Percentiles rank a stretch among this genome's conserved stretches.
These are phyloP conservation scores for Archips xylosteana DNA, from an alignment of 2,888 invertebrate species.

Conservation along the genomic window DNA sequence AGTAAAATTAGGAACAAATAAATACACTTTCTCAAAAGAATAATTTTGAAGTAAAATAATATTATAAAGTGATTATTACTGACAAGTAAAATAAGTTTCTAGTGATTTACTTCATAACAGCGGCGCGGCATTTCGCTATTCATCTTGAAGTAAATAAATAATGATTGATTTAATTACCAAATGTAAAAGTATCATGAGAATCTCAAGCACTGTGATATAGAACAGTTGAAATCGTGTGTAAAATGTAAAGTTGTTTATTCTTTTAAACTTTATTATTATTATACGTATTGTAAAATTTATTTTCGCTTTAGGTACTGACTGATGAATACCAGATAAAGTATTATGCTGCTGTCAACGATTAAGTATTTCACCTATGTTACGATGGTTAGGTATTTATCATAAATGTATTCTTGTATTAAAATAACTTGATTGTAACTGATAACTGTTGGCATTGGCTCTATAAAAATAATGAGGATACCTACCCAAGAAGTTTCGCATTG, in stretches of 20 bases:
- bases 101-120: no score
- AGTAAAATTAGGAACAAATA: not conserved
- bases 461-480: not conserved
- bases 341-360: constrained; percentile 20
- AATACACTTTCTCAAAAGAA: not conserved
- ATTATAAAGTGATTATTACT: no score
- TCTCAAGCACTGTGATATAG: constrained; percentile 42
- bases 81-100: no score
- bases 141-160: constrained; percentile 1
- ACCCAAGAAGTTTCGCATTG: not conserved
- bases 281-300: not conserved
- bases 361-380: constrained; percentile 5
- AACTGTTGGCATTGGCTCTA: not conserved
- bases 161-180: not conserved
- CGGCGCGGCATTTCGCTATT: constrained; percentile 13
- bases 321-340: constrained; percentile 16
- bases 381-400: constrained; percentile 17
- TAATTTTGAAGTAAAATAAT: no score
- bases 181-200: constrained; percentile 13
- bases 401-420: constrained; percentile 25
- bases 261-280: constrained; percentile 11
- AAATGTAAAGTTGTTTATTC: constrained; percentile 9
- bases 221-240: constrained; percentile 26
- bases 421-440: constrained; percentile 13
- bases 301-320: constrained; percentile 28